Conservation (phyloP, 2,888 invertebrate species). For the Metallyticus violacea region DNA sequence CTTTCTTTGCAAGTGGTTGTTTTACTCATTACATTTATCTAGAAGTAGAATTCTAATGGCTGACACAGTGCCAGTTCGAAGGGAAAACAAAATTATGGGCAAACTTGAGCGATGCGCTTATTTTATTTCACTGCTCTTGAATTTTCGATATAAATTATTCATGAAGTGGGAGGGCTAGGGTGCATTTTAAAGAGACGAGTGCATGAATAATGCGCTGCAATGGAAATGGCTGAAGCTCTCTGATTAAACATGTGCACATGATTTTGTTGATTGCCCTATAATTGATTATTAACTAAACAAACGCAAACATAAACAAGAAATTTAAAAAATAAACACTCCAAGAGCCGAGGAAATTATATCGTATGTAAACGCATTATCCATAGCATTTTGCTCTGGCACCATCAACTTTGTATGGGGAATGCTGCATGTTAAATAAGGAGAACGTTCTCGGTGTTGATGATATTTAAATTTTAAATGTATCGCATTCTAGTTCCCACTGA, state of each 20-base stretch:
- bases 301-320: not conserved
- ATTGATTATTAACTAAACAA: not conserved
- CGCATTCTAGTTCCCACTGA: not conserved
- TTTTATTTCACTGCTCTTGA: not conserved
- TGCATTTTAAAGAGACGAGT: not conserved
- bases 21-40: not conserved
- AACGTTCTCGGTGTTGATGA: not conserved
- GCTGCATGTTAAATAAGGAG: not conserved
- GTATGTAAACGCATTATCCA: not conserved
- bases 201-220: not conserved
- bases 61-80: not conserved
- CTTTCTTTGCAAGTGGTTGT: not conserved
- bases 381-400: not conserved
- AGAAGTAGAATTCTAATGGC: not conserved
- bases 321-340: not conserved
- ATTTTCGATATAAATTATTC: not conserved
- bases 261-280: not conserved
- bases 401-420: not conserved
- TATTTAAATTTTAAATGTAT: not conserved
- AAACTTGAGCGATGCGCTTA: not conserved
- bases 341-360: not conserved
- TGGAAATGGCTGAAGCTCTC: not conserved
- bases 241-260: not conserved
- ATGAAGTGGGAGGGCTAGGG: not conserved
- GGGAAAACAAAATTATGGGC: not conserved